A percentile compares a stretch with the other conserved stretches of the same genome.
Evolutionary conservation across 2,113 vertebrate species (phyloP).

Genomic region (Hemichromis elongatus): DNA sequence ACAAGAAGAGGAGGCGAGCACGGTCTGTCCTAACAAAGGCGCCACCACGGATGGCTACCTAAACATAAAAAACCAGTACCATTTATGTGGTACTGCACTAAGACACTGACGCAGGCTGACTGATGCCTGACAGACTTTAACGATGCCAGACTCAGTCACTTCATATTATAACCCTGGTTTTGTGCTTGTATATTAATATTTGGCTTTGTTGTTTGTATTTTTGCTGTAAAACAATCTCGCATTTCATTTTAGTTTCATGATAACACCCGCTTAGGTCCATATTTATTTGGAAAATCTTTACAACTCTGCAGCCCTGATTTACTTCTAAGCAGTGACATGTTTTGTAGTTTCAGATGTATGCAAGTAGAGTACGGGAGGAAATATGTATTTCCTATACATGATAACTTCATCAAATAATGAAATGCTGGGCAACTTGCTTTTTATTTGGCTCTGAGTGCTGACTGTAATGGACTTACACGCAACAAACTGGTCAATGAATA

Average conservation of each 20-base stretch:
- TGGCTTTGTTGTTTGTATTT: slow-evolving; percentile 19
- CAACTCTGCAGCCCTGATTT: slow-evolving; percentile 4
- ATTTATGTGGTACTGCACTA: slow-evolving; percentile 24
- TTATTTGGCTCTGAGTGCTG: slow-evolving; percentile 6
- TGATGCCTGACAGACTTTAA: slow-evolving; percentile 31
- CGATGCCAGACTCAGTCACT: background rate
- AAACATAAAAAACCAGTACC: background rate
- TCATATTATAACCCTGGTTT: background rate
- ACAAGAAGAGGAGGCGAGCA: slow-evolving; percentile 83
- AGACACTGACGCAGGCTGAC: slow-evolving; percentile 43
- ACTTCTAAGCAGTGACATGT: slow-evolving; percentile 3
- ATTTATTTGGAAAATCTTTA: slow-evolving; percentile 56
- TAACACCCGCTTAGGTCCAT: slow-evolving; percentile 19
- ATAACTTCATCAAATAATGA: background rate
- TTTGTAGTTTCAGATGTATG: slow-evolving; percentile 1
- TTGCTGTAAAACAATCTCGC: background rate
- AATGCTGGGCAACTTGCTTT: background rate
- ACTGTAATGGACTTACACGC: slow-evolving; percentile 4
- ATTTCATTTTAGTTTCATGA: slow-evolving; percentile 1
- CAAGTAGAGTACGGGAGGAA: background rate
- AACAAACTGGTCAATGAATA: slow-evolving; percentile 28
- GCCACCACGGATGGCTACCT: slow-evolving; percentile 7
- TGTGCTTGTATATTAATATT: slow-evolving; percentile 49
- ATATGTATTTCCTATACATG: slow-evolving; percentile 43
- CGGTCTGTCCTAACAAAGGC: slow-evolving; percentile 58